Conservation (phyloP, 2,888 invertebrate genomes). For the Xanthia icteritia region DNA sequence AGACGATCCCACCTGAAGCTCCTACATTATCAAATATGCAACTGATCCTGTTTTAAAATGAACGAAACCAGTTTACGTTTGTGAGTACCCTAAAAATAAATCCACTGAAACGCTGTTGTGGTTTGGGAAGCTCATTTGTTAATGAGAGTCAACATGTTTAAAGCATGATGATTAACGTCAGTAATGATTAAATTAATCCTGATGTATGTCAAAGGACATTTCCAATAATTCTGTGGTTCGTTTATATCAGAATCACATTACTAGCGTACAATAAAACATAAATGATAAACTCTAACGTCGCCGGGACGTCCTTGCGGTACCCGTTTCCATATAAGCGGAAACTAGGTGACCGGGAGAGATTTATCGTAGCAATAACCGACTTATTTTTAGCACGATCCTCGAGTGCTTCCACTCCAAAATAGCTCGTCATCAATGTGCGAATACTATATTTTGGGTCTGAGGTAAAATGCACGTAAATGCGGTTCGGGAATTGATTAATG, state of each 20-base stretch:
- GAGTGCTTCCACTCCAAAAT: constrained; percentile 71
- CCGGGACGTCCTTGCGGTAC: constrained; percentile 75
- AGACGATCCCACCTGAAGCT: constrained; percentile 25
- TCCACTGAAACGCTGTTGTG: constrained; percentile 30
- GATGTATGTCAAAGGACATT: constrained; percentile 15
- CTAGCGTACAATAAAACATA: constrained; percentile 42
- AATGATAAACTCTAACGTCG: constrained; percentile 50
- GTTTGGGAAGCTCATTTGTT: constrained; percentile 48
- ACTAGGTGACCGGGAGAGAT: constrained; percentile 82
- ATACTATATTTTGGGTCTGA: constrained; percentile 65
- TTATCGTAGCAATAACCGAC: constrained; percentile 77
- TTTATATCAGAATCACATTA: constrained; percentile 26
- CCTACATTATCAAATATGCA: constrained; percentile 59
- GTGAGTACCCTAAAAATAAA: constrained; percentile 51
- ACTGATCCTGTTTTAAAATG: constrained; percentile 57
- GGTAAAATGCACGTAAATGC: constrained; percentile 48
- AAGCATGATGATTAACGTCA: constrained; percentile 34
- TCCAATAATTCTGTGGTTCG: constrained; percentile 7
- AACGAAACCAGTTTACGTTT: constrained; percentile 56
- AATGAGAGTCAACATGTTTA: constrained; percentile 41
- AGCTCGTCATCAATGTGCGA: constrained; percentile 68
- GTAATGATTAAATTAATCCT: constrained; percentile 29
- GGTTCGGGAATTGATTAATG: constrained; percentile 14
- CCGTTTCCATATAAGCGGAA: constrained; percentile 80
- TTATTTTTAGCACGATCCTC: constrained; percentile 77